Conservation (phyloP, 2,888 invertebrate species). For the Mythimna impura region DNA sequence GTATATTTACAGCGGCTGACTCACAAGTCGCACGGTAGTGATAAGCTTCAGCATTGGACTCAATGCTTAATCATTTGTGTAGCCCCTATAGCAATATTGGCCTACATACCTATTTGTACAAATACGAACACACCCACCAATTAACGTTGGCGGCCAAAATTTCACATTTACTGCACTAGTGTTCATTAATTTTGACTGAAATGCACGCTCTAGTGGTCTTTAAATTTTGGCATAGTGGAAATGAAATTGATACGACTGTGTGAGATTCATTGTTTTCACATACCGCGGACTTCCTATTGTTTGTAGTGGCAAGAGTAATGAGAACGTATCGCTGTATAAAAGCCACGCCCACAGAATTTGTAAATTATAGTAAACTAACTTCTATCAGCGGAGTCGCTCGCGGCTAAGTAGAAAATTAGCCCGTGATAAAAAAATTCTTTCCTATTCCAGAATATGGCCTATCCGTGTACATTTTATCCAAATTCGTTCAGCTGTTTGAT, state of each 20-base stretch:
- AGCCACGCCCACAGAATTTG: conserved; percentile 23
- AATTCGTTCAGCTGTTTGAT: too few relatives aligned
- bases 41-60: conserved; percentile 74
- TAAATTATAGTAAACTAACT: background rate
- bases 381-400: too few relatives aligned
- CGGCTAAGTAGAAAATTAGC: too few relatives aligned
- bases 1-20: conserved; percentile 66
- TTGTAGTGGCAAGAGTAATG: conserved; percentile 36
- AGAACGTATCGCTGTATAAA: conserved; percentile 14
- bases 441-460: too few relatives aligned
- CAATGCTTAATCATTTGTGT: conserved; percentile 68
- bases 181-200: conserved; percentile 45
- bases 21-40: conserved; percentile 67
- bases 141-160: conserved; percentile 45
- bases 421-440: too few relatives aligned
- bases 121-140: conserved; percentile 45
- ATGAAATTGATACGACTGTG: conserved; percentile 45
- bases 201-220: conserved; percentile 35
- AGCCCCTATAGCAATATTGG: conserved; percentile 55
- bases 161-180: conserved; percentile 35
- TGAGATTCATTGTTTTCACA: conserved; percentile 48
- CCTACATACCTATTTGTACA: conserved; percentile 48
- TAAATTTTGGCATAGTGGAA: conserved; percentile 41
- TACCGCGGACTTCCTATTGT: conserved; percentile 35
- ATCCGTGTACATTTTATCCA: too few relatives aligned